Evolutionary conservation across 2,888 invertebrate genomes (phyloP).

Genomic region (Chloromyia formosa): DNA sequence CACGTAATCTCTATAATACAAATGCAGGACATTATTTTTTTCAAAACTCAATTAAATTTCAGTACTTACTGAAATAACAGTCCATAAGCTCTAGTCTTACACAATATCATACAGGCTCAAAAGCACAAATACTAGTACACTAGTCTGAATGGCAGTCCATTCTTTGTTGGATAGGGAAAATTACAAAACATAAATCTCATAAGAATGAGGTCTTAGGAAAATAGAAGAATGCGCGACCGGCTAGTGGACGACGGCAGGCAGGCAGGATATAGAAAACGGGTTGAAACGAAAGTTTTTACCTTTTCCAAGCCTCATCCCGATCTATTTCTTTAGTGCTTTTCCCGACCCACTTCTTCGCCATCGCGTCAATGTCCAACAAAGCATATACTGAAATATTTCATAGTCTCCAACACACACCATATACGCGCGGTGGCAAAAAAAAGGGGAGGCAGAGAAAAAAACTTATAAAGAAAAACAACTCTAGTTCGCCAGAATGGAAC

Average conservation of each 20-base stretch:
- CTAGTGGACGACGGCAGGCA: background rate
- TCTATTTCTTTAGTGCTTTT: background rate
- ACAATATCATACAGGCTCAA: slow-evolving; percentile 1
- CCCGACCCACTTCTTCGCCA: background rate
- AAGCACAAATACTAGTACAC: no score
- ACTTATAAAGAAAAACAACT: slow-evolving; percentile 34
- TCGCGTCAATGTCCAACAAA: slow-evolving; percentile 27
- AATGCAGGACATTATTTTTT: slow-evolving; percentile 34
- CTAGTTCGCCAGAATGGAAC: slow-evolving; percentile 34
- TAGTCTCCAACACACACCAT: slow-evolving; percentile 25
- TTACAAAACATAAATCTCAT: slow-evolving; percentile 43
- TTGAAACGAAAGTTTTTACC: slow-evolving; percentile 41
- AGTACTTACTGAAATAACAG: slow-evolving; percentile 18
- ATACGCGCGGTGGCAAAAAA: background rate
- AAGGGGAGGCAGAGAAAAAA: background rate
- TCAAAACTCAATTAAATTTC: background rate
- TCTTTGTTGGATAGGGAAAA: slow-evolving; percentile 33
- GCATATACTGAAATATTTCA: slow-evolving; percentile 44
- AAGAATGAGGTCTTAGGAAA: slow-evolving; percentile 41
- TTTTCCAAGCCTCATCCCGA: slow-evolving; percentile 32
- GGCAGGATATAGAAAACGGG: slow-evolving; percentile 32
- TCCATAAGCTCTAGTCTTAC: background rate
- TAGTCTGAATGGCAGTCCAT: background rate
- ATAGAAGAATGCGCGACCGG: slow-evolving; percentile 9
- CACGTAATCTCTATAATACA: slow-evolving; percentile 11